Percentiles rank a stretch among this genome's conserved stretches.
Conservation (phyloP, 2,888 invertebrate species). For the Silvanus unidentatus region DNA sequence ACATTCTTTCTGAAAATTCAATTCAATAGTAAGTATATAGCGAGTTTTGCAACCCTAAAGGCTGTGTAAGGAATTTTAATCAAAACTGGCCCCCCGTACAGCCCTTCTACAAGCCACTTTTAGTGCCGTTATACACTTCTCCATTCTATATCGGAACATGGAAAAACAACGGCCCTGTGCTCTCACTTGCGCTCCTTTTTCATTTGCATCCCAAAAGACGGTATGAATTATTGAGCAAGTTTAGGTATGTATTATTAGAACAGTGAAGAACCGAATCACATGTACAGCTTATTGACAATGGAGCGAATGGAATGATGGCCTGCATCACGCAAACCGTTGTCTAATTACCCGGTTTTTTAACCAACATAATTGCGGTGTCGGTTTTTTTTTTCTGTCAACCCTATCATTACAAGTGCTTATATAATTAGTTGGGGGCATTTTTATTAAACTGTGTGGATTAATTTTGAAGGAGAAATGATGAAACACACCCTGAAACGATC, state of each 20-base stretch:
- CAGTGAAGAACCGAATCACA: no score
- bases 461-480: no score
- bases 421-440: background rate
- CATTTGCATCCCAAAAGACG: constrained; percentile 15
- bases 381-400: constrained; percentile 4
- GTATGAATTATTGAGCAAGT: constrained; percentile 5
- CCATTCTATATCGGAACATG: no score
- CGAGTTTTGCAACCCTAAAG: constrained; percentile 21
- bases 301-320: background rate
- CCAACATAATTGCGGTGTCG: no score
- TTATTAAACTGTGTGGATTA: background rate
- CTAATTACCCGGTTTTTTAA: no score
- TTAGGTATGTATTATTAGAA: background rate
- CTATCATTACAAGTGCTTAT: constrained; percentile 2
- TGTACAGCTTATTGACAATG: background rate
- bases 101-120: no score
- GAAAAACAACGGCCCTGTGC: constrained; percentile 30
- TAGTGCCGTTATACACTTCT: no score
- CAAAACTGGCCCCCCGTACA: constrained; percentile 36
- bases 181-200: constrained; percentile 33
- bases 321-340: background rate
- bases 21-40: constrained; percentile 22
- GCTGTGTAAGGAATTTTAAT: constrained; percentile 42
- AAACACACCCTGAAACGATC: background rate
- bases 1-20: constrained; percentile 24